A percentile compares a stretch with the other conserved stretches of the same genome.
These are phyloP conservation scores for Chiroxiphia lanceolata DNA, from an alignment of 2,797 vertebrate species.

Conservation along the genomic window DNA sequence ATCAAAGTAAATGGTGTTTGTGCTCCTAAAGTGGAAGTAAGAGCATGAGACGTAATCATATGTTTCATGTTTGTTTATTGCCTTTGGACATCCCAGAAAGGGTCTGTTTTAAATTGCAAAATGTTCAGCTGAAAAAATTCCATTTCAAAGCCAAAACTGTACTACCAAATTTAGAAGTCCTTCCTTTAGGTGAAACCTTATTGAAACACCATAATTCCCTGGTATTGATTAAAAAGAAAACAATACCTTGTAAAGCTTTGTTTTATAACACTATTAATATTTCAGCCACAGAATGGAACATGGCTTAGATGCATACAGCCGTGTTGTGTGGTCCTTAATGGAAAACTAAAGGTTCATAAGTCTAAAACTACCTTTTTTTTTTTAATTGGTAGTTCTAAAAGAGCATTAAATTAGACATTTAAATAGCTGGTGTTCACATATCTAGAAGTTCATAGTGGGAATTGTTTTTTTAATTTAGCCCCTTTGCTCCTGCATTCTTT, in stretches of 20 bases:
- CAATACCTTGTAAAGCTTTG: neutral
- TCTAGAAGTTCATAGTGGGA: neutral
- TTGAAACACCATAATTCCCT: neutral
- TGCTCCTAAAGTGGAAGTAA: constrained; percentile 35
- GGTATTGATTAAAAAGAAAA: neutral
- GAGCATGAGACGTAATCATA: constrained; percentile 18
- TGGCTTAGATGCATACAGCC: neutral
- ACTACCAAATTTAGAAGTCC: constrained; percentile 21
- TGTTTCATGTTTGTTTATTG: constrained; percentile 50
- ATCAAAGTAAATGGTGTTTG: constrained; percentile 15
- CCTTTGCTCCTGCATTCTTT: neutral
- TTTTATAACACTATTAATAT: neutral
- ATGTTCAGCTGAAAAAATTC: constrained; percentile 28
- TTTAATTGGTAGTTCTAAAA: neutral
- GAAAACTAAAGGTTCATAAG: neutral
- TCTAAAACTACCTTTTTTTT: neutral
- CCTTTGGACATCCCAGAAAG: constrained; percentile 44
- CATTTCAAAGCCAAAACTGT: constrained; percentile 44
- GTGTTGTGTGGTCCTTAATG: neutral
- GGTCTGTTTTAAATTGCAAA: constrained; percentile 34
- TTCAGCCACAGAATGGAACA: neutral
- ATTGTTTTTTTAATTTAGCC: neutral
- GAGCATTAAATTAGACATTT: neutral
- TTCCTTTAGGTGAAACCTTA: neutral
- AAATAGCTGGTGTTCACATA: neutral